Percentiles rank a stretch among this genome's conserved stretches.
These are phyloP conservation scores for Vannuccia rotundouncinata DNA, from an alignment of 2,888 invertebrate species.

Conservation along the genomic window DNA sequence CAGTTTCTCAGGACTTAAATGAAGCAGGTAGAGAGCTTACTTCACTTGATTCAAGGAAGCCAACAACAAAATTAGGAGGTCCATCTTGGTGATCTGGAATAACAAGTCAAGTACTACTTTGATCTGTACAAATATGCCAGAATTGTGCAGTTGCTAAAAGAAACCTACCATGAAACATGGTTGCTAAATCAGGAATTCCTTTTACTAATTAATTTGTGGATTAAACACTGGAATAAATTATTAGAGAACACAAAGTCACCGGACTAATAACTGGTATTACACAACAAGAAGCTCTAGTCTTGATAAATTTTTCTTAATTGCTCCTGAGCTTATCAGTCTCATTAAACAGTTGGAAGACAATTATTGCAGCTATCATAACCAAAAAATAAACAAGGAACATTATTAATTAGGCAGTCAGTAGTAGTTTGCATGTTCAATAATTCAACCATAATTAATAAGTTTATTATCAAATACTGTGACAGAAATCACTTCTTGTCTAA, in stretches of 20 bases:
- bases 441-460: not conserved
- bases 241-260: not conserved
- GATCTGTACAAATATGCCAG: not conserved
- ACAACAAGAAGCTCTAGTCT: not conserved
- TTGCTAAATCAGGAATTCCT: not conserved
- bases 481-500: not conserved
- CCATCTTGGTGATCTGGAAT: too few species aligned
- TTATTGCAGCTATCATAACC: not conserved
- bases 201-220: not conserved
- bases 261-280: constrained; percentile 1
- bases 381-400: not conserved
- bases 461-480: not conserved
- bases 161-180: not conserved
- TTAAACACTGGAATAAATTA: not conserved
- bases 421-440: not conserved
- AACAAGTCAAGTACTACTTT: not conserved
- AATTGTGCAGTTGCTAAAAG: too few species aligned
- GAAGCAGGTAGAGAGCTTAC: too few species aligned
- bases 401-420: not conserved
- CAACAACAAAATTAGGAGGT: too few species aligned
- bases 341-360: not conserved
- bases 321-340: not conserved
- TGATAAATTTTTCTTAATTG: not conserved
- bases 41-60: too few species aligned
- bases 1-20: too few species aligned